Conservation (phyloP, 92 coral and sea anemone species). For the Meandrina meandrites region DNA sequence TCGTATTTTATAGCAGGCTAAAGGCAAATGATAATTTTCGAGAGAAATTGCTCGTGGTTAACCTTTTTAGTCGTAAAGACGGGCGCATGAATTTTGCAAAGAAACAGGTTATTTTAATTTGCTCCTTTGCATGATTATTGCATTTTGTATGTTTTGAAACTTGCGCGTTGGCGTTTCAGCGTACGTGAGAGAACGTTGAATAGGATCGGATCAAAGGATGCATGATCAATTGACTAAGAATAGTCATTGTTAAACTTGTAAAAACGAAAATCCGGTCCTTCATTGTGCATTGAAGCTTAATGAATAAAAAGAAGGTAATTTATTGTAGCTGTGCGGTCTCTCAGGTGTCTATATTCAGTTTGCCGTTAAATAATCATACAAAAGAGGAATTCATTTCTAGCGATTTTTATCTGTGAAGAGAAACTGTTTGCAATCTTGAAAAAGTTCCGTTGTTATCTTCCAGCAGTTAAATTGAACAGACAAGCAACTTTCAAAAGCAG, state of each 20-base stretch:
- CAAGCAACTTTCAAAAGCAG: not conserved
- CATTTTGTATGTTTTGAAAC: too few relatives aligned
- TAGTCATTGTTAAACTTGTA: not conserved
- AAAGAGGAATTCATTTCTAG: not conserved
- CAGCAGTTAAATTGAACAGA: not conserved
- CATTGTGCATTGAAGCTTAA: not conserved
- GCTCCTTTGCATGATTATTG: too few relatives aligned
- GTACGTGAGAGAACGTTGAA: slow-evolving; percentile 24
- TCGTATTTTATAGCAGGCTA: too few relatives aligned
- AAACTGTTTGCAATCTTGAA: not conserved
- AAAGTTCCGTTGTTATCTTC: not conserved
- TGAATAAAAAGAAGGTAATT: not conserved
- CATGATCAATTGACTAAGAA: slow-evolving; percentile 17
- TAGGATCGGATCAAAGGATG: slow-evolving; percentile 22
- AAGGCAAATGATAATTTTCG: not conserved
- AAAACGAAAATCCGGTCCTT: not conserved
- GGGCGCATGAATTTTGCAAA: not conserved
- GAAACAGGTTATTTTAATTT: not conserved
- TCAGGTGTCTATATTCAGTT: not conserved
- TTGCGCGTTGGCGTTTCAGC: slow-evolving; percentile 1
- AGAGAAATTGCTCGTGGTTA: not conserved
- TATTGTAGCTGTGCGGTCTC: not conserved
- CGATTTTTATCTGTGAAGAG: not conserved
- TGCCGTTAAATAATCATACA: not conserved
- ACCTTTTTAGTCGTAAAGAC: not conserved